Percentiles rank a stretch among this genome's conserved stretches.
These are phyloP conservation scores for Acronicta psi DNA, from an alignment of 2,888 invertebrate genomes.

Conservation along the genomic window DNA sequence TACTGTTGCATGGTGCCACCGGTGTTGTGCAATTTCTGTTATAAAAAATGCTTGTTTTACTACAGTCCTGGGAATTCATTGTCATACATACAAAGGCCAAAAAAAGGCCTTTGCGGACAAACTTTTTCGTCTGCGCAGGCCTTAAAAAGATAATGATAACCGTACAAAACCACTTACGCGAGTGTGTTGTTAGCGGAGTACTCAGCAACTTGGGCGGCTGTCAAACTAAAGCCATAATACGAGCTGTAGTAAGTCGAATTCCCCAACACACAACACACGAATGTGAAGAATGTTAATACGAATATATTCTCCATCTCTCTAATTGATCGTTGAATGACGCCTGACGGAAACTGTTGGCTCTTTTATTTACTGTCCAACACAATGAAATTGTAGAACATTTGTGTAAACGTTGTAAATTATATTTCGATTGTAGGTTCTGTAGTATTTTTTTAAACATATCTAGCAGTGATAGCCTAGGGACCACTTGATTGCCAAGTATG, in stretches of 20 bases:
- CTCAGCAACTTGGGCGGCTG: constrained; percentile 1
- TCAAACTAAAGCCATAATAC: constrained; percentile 12
- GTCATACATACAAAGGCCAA: too few relatives aligned
- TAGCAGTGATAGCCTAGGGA: too few relatives aligned
- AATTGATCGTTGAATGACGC: constrained; percentile 3
- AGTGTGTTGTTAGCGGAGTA: constrained; percentile 26
- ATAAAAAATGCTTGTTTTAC: background rate
- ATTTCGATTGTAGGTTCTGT: too few relatives aligned
- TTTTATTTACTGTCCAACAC: constrained; percentile 6
- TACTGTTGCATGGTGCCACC: constrained; percentile 57
- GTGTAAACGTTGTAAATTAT: too few relatives aligned
- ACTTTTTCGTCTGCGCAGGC: too few relatives aligned
- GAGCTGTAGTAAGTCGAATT: constrained; percentile 29
- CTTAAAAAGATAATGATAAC: too few relatives aligned
- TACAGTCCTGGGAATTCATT: too few relatives aligned
- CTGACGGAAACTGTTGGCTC: background rate
- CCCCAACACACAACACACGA: constrained; percentile 12
- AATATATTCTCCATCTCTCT: constrained; percentile 22
- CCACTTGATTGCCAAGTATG: too few relatives aligned
- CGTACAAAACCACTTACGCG: constrained; percentile 20
- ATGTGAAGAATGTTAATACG: constrained; percentile 5
- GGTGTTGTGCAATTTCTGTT: constrained; percentile 67
- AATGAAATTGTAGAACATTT: too few relatives aligned
- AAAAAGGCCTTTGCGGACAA: too few relatives aligned
- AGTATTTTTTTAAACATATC: too few relatives aligned